Percentiles rank a stretch among this genome's conserved stretches.
Evolutionary conservation across 2,113 vertebrate genomes (phyloP).

Genomic region (Poeciliopsis retropinna): DNA sequence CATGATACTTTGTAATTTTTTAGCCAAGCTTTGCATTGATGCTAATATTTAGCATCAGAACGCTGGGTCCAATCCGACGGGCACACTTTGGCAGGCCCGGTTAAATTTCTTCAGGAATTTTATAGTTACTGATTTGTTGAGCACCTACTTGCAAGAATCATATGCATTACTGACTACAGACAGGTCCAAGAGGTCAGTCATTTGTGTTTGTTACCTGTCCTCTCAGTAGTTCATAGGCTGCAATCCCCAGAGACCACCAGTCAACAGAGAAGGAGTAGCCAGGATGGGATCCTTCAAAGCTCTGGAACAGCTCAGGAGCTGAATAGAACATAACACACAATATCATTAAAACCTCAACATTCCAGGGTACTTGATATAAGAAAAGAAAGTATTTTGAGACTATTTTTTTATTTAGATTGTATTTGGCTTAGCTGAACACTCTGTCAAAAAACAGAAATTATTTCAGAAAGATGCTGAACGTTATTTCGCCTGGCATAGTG

Average conservation of each 20-base stretch:
- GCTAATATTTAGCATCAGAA: no score
- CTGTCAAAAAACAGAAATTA: neutral
- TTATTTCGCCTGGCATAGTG: no score
- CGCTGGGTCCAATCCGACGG: no score
- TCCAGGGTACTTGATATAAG: neutral
- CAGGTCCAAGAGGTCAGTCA: no score
- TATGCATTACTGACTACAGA: neutral
- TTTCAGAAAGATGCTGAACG: no score
- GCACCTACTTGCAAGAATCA: no score
- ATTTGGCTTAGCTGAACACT: neutral
- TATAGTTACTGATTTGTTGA: no score
- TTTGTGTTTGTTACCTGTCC: slow-evolving; percentile 83
- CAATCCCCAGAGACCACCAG: slow-evolving; percentile 88
- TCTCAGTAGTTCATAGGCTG: slow-evolving; percentile 92
- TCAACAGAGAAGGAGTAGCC: slow-evolving; percentile 91
- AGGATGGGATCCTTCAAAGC: slow-evolving; percentile 78
- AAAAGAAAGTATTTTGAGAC: neutral
- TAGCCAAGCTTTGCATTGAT: no score
- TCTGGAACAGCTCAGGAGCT: slow-evolving; percentile 96
- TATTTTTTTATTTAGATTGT: neutral
- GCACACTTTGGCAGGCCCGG: no score
- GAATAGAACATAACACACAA: slow-evolving; percentile 27
- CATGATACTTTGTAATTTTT: no score
- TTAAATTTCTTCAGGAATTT: no score
- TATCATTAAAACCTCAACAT: neutral